Base-by-base conservation (phyloP, 2,888 invertebrate species). In the Ormyrus nitidulus region DNA sequence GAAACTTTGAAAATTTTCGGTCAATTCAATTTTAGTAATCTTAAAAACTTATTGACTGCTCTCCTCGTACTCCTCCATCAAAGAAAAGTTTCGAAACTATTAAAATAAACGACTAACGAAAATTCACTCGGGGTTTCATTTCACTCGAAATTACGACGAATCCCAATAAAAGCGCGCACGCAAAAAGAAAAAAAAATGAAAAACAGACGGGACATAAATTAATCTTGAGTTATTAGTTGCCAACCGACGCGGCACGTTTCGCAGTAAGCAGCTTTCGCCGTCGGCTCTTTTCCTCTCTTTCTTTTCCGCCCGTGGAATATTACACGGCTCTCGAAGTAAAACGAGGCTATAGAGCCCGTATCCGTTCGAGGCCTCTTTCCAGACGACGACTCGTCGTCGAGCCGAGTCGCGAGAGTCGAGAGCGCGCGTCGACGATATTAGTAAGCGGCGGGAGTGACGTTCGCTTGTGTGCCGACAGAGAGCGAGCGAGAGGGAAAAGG, bases 191-290 rank as follows among this genome's bases (percentile, higher is more conserved):
- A 54, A 71, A 44, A 34, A 46, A 3, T 34, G 13, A 59, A 72
- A 59, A 66, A 69, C 61, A 79, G 71, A 77, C 70, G 70, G 58
- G 5, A 65, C 13, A 19, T 19, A 59, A 73, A 78, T 78, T 72
- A 78, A 78, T 78, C 78, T 78, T 72, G 78, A 78, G 72, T 72
- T 71, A 72, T 78, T 70, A 70, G 77, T 64, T 64, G 69, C n/a
- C 62, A 44, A 58, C 10, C 64, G 34, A 34, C 59, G 46, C 48
- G 54, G 62, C 62, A 44, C 46, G 54, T 62, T 46, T 54, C 64
- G 4, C 6, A 11, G 19, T 76, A 61, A 69, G 76, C 46, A 76
- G 69, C 77, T 79, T 64, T 49, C 44, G 34, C 48, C 34, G 5
- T 44, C 49, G 34, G 34, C 34, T 13, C 19, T 46, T 6, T 13